phyloP scores from a whole-genome alignment of 2,888 invertebrate species.

The Campoplex capitator region DNA sequence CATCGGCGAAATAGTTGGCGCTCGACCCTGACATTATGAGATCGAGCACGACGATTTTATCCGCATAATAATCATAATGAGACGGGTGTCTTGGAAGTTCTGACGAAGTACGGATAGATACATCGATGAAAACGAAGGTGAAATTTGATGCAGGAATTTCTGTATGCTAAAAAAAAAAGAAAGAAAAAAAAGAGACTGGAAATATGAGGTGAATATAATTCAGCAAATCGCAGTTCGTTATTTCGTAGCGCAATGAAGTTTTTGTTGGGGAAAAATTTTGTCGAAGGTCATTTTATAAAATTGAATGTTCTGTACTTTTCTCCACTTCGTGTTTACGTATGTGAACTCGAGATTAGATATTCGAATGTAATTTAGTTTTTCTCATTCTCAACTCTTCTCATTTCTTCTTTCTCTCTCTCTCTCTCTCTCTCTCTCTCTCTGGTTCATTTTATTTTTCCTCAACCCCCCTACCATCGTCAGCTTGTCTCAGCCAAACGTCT shows the following conservation, averaged over 20 bases:
- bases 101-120: constrained; percentile 5
- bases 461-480: constrained; percentile 51
- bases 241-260: neutral
- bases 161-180: neutral
- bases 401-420: constrained; percentile 8
- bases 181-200: neutral
- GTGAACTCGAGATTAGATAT: neutral
- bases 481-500: constrained; percentile 53
- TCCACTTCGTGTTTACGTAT: neutral
- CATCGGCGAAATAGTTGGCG: constrained; percentile 39
- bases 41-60: constrained; percentile 26
- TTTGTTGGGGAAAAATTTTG: neutral
- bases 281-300: neutral
- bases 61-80: constrained; percentile 27
- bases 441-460: constrained; percentile 53
- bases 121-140: constrained; percentile 9
- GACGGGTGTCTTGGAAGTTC: neutral
- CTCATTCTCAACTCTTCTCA: constrained; percentile 15
- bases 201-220: constrained; percentile 2
- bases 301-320: neutral
- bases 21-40: constrained; percentile 62
- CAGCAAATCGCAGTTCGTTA: neutral
- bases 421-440: neutral
- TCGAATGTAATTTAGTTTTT: constrained; percentile 7
- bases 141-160: constrained; percentile 5